Conservation (phyloP, 1,140 invertebrate genomes). For the Ephestia elutella region DNA sequence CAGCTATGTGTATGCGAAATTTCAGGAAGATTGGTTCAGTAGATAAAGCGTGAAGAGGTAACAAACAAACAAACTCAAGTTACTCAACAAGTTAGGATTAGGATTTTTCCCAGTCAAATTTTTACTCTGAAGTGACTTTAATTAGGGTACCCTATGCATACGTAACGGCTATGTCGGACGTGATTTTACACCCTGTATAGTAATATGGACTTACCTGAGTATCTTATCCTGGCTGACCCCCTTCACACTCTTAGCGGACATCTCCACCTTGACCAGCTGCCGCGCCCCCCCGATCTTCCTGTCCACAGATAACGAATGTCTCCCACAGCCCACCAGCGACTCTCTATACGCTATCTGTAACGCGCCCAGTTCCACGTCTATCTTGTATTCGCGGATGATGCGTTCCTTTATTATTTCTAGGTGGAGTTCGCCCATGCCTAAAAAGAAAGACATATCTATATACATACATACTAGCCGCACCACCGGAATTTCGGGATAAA, state of each 20-base stretch:
- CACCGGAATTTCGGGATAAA: no score
- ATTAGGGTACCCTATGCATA: no score
- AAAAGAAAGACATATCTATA: slow-evolving; percentile 1
- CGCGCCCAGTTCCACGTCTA: slow-evolving; percentile 93
- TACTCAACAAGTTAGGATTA: no score
- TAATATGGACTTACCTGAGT: slow-evolving; percentile 52
- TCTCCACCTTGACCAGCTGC: slow-evolving; percentile 75
- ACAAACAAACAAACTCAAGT: no score
- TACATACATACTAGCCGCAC: no score
- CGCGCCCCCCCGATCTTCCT: slow-evolving; percentile 78
- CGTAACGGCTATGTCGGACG: no score
- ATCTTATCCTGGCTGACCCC: slow-evolving; percentile 45
- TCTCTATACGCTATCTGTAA: slow-evolving; percentile 97
- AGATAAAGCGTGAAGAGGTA: no score
- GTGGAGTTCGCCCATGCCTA: slow-evolving; percentile 97
- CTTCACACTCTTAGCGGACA: slow-evolving; percentile 74
- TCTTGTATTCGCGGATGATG: slow-evolving; percentile 90
- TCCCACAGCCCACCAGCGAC: slow-evolving; percentile 74
- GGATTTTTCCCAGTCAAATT: no score
- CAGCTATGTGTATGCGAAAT: no score
- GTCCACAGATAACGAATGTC: slow-evolving; percentile 76
- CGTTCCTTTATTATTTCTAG: slow-evolving; percentile 95
- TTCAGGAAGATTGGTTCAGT: no score
- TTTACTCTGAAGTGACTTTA: no score
- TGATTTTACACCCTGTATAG: no score